Base-by-base conservation (phyloP, 2,797 vertebrate species). In the Crenuchus spilurus region DNA sequence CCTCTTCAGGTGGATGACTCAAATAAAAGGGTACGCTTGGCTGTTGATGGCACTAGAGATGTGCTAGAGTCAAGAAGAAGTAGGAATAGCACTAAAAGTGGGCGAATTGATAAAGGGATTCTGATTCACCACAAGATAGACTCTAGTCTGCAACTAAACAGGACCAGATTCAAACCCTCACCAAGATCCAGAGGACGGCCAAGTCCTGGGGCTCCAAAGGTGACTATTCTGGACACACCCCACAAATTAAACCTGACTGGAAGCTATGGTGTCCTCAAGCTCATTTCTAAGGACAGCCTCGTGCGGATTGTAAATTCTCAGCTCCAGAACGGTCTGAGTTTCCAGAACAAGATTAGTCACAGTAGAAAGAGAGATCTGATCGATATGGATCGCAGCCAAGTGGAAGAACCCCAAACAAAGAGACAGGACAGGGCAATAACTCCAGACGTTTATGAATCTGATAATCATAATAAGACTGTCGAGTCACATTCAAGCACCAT, bases 321-420 rank as follows among this genome's bases (percentile, higher is more conserved):
- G 78, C 90, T 92, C 80, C 91, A 92, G 75, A 90, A 74, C 1
- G 82, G 84, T 62, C 71, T 90, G 51, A 86, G 72, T 81, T 88
- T 90, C 72, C 84, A 82, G 0, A 87, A 83, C 74, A 91, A 91
- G 86, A 87, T 87, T 72, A 90, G 89, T 57, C 87, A 91, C 66
- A 93, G 92, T 86, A 89, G 90, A 74, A 94, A 93, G 83, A 88
- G 91, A 72, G 93, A 93, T 84, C 85, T 91, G 84, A 92, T 93
- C 84, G 87, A 91, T 83, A 88, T 91, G 82, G 90, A 91, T 88
- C 90, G 80, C n/a, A 79, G 84, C 79, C 91, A 88, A 80, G 83
- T 74, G 20, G 91, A 90, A 71, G 78, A 85, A 69, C 83, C 85
- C 73, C 88, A 84, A 87, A 76, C 75, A 66, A 82, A n/a, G 54